Base-by-base conservation (phyloP, 2,797 vertebrate genomes). In the Rachycentron canadum region DNA sequence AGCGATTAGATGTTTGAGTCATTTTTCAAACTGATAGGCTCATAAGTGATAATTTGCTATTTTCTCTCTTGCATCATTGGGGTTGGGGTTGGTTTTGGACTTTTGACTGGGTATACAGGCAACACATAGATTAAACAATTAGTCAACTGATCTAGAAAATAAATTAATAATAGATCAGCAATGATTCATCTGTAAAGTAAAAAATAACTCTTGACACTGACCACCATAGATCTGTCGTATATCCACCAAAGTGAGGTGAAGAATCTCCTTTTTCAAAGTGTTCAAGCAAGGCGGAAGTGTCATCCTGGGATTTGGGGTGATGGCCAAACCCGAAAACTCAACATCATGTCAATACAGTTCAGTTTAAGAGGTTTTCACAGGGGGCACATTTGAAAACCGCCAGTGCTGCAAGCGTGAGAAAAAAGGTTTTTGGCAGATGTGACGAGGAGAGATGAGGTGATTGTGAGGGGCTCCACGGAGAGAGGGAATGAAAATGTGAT, bases 361-460 rank as follows among this genome's bases (percentile, higher is more conserved):
- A 64, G 62, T 53, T 16, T 2, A 26, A 50, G 47, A 55, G 0
- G 11, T 68, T 76, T 73, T 75, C 53, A 59, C 70, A 43, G 23
- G 23, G 26, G 55, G 40, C 65, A 40, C 3, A 5, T 79, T 78
- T 81, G 68, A 82, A 82, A 85, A 32, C 45, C 3, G 64, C 57
- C 77, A 68, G 73, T 5, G 61, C 66, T 82, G 79, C 57, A 43
- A 88, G 86, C 65, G 89, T 84, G 86, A 89, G 87, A 90, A 82
- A 91, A 91, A 88, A 92, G 89, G 89, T 87, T 92, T 32, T 91
- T 91, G 91, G 81, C 91, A 92, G 87, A 91, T 83, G 88, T 83
- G 78, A 89, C 83, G 82, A 78, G 84, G 85, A 90, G 79, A 84
- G 88, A 90, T 90, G 90, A 90, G 84, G 90, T 91, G 90, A 93